These are phyloP conservation scores for Mantis religiosa DNA, from an alignment of 2,888 invertebrate genomes.

Conservation along the genomic window DNA sequence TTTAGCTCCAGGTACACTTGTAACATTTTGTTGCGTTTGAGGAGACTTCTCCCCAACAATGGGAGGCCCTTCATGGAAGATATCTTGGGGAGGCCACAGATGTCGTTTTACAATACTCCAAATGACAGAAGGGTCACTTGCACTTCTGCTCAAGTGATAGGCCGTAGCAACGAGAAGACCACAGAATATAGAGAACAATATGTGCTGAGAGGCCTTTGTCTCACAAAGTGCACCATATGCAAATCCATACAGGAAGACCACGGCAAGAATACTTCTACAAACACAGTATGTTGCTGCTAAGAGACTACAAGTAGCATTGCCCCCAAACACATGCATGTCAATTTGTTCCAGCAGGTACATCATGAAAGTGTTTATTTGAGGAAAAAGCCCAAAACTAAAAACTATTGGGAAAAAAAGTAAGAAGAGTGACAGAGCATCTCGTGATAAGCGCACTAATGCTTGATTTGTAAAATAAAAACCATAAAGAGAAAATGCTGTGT, in stretches of 20 bases:
- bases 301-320: slow-evolving; percentile 80
- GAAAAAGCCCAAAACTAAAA: slow-evolving; percentile 92
- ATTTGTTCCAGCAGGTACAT: slow-evolving; percentile 94
- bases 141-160: slow-evolving; percentile 88
- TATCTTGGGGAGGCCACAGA: slow-evolving; percentile 59
- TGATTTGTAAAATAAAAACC: slow-evolving; percentile 53
- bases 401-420: slow-evolving; percentile 88
- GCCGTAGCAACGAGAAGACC: slow-evolving; percentile 82
- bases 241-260: slow-evolving; percentile 78
- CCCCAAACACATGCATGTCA: slow-evolving; percentile 54
- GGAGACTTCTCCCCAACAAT: background rate
- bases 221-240: slow-evolving; percentile 84
- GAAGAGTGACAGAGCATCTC: slow-evolving; percentile 73
- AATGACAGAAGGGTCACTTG: slow-evolving; percentile 85
- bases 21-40: background rate
- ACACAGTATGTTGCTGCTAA: slow-evolving; percentile 79
- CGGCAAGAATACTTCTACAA: slow-evolving; percentile 72
- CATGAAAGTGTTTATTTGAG: slow-evolving; percentile 93
- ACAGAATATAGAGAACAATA: slow-evolving; percentile 91
- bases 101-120: slow-evolving; percentile 85
- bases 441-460: slow-evolving; percentile 59
- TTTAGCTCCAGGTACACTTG: background rate
- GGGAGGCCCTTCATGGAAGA: background rate
- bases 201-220: slow-evolving; percentile 79
- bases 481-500: slow-evolving; percentile 46